phyloP scores from a whole-genome alignment of 2,888 invertebrate genomes.

The Netelia inedita region DNA sequence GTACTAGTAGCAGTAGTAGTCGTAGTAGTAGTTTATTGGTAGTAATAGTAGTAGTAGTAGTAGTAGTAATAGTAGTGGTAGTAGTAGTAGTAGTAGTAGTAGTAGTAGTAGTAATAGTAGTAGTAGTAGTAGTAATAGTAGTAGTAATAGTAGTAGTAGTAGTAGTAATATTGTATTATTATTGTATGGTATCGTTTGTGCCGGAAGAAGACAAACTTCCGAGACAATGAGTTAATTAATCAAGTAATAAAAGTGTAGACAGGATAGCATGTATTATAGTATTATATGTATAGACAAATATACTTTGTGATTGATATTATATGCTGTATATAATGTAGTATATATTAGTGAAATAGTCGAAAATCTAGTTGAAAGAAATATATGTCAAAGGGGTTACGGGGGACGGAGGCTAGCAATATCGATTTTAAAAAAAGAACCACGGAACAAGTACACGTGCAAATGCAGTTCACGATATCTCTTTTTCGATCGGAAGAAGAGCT shows the following conservation, averaged over 20 bases:
- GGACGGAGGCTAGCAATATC: constrained; percentile 23
- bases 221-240: constrained; percentile 39
- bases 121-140: constrained; percentile 1
- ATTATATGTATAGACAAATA: constrained; percentile 20
- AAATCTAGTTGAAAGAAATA: constrained; percentile 19
- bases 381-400: constrained; percentile 2
- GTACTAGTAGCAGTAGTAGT: background rate
- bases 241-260: constrained; percentile 31
- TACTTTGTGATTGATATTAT: constrained; percentile 37
- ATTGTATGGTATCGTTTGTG: constrained; percentile 29
- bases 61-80: no score
- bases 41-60: constrained; percentile 9
- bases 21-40: constrained; percentile 11
- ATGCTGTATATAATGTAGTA: constrained; percentile 23
- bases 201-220: constrained; percentile 53
- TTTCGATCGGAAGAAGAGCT: background rate
- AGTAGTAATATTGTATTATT: constrained; percentile 16
- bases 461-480: background rate
- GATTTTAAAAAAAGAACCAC: constrained; percentile 29
- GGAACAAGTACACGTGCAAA: constrained; percentile 24
- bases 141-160: constrained; percentile 6
- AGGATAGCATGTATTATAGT: constrained; percentile 41
- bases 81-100: constrained; percentile 13
- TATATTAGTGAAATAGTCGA: constrained; percentile 17
- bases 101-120: background rate